A percentile compares a stretch with the other conserved stretches of the same genome.
Conservation (phyloP, 2,888 invertebrate species). For the Drosophila antonietae region DNA sequence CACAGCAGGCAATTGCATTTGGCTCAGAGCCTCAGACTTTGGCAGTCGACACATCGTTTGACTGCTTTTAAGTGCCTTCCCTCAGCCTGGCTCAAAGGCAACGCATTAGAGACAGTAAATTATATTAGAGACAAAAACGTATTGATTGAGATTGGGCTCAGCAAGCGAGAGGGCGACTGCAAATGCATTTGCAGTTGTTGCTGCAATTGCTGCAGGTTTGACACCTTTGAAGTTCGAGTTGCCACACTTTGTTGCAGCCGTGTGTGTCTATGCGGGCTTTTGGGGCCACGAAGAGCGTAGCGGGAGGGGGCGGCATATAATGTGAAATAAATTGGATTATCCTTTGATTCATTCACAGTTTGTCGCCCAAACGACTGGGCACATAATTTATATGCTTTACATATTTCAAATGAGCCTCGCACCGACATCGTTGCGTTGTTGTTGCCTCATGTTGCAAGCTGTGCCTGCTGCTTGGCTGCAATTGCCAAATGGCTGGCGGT, state of each 20-base stretch:
- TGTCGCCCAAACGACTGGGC: conserved; percentile 65
- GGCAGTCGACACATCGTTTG: conserved; percentile 26
- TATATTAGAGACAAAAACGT: conserved; percentile 81
- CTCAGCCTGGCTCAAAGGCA: conserved; percentile 11
- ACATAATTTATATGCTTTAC: conserved; percentile 80
- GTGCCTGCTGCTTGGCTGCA: background rate
- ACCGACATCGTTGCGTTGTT: conserved; percentile 18
- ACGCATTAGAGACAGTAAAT: conserved; percentile 72
- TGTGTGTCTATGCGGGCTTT: conserved; percentile 36
- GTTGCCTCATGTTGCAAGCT: conserved; percentile 16
- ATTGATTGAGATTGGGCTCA: conserved; percentile 64
- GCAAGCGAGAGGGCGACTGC: conserved; percentile 2
- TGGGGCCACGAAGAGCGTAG: conserved; percentile 59
- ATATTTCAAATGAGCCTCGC: conserved; percentile 73
- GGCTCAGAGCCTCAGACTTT: background rate
- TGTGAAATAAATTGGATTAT: conserved; percentile 83
- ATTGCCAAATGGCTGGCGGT: conserved; percentile 22
- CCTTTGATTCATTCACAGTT: conserved; percentile 82
- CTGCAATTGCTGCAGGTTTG: conserved; percentile 43
- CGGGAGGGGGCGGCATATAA: conserved; percentile 52
- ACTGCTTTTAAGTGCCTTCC: conserved; percentile 37
- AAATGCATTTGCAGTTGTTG: conserved; percentile 28
- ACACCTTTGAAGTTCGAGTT: conserved; percentile 71
- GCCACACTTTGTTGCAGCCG: conserved; percentile 45
- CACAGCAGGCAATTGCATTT: background rate